phyloP scores from a whole-genome alignment of 92 coral and sea anemone species.

The Actinostola sp. region DNA sequence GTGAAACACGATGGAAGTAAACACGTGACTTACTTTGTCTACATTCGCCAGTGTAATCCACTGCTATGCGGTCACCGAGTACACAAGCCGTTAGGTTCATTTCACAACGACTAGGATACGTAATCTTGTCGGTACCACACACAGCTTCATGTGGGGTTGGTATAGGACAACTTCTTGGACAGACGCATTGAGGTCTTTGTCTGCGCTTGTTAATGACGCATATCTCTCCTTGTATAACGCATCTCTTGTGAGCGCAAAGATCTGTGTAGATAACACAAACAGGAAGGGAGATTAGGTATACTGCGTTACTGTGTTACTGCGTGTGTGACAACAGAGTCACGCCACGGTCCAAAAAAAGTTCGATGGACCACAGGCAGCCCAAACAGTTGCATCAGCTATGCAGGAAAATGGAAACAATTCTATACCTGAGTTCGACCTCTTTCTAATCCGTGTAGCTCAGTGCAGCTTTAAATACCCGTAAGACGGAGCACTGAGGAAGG shows the following conservation, averaged over 20 bases:
- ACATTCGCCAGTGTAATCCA: slow-evolving; percentile 70
- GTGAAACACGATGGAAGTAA: not conserved
- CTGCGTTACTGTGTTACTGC: not conserved
- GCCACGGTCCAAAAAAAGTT: too few relatives aligned
- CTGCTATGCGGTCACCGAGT: slow-evolving; percentile 57
- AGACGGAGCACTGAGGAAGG: too few relatives aligned
- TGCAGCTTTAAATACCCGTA: too few relatives aligned
- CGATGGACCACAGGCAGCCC: too few relatives aligned
- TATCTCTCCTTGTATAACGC: slow-evolving; percentile 73
- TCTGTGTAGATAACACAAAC: slow-evolving; percentile 28
- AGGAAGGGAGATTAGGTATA: not conserved
- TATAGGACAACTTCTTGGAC: slow-evolving; percentile 64
- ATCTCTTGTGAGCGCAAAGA: slow-evolving; percentile 61
- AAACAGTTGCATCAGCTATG: too few relatives aligned
- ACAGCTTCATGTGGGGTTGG: slow-evolving; percentile 37
- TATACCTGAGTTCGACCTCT: too few relatives aligned
- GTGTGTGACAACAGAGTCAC: not conserved
- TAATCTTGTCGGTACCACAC: slow-evolving; percentile 84
- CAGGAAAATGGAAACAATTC: too few relatives aligned
- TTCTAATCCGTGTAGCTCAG: too few relatives aligned
- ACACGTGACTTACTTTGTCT: slow-evolving; percentile 22
- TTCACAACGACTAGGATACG: slow-evolving; percentile 74
- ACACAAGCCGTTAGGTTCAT: slow-evolving; percentile 91
- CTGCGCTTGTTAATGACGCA: slow-evolving; percentile 61
- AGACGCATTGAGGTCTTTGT: slow-evolving; percentile 67